phyloP scores from a whole-genome alignment of 30 jellyfish, hydroid and myxozoan species.

The Aurelia aurita region DNA sequence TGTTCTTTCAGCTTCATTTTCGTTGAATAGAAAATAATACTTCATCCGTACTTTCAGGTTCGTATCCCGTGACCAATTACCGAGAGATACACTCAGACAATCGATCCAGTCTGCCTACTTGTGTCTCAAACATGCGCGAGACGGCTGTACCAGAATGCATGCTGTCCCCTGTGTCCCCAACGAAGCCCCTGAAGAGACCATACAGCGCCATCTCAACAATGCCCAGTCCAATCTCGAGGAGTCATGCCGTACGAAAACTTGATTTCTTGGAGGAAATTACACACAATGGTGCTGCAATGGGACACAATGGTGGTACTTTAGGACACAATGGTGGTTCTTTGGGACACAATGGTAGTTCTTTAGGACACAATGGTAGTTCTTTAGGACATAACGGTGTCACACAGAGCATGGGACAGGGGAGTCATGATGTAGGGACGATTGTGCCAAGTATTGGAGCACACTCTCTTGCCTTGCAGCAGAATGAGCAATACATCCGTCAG shows the following conservation, averaged over 20 bases:
- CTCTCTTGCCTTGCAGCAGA: conserved; percentile 52
- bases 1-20: conserved; percentile 2
- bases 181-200: conserved; percentile 74
- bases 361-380: too few species aligned
- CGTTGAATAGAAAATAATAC: background rate
- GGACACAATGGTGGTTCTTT: too few species aligned
- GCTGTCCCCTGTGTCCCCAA: conserved; percentile 76
- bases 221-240: conserved; percentile 25
- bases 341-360: too few species aligned
- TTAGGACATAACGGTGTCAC: conserved; percentile 4
- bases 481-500: conserved; percentile 66
- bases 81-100: conserved; percentile 40
- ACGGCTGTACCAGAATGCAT: conserved; percentile 77
- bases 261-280: conserved; percentile 42
- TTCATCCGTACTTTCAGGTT: conserved; percentile 10
- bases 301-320: conserved; percentile 5
- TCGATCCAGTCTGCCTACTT: conserved; percentile 17
- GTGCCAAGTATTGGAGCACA: conserved; percentile 26
- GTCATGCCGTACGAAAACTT: conserved; percentile 56
- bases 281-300: conserved; percentile 13
- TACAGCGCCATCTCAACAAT: conserved; percentile 56
- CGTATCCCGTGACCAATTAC: conserved; percentile 52
- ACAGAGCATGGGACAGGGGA: conserved; percentile 34
- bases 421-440: conserved; percentile 14
- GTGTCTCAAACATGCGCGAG: conserved; percentile 49